phyloP scores from a whole-genome alignment of 2,888 invertebrate genomes.

The Zootermopsis nevadensis region DNA sequence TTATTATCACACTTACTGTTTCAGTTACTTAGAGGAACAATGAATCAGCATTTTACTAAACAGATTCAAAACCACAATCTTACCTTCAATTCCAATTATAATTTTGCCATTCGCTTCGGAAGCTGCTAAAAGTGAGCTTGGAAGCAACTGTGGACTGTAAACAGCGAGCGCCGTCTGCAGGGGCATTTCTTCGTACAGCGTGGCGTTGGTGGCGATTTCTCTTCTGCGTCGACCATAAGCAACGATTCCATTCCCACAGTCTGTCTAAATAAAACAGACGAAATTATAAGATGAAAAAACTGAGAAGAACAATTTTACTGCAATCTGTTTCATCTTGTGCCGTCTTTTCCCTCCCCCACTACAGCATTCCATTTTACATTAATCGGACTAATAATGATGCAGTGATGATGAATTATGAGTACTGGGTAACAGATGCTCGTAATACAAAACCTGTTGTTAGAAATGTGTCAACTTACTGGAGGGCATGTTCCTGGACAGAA shows the following conservation, averaged over 20 bases:
- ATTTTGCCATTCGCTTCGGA: slow-evolving; percentile 43
- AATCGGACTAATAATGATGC: too few relatives aligned
- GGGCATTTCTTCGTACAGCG: slow-evolving; percentile 47
- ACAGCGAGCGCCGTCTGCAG: slow-evolving; percentile 45
- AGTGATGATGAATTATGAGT: too few relatives aligned
- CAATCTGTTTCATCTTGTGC: too few relatives aligned
- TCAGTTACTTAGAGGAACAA: too few relatives aligned
- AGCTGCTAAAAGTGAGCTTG: slow-evolving; percentile 36
- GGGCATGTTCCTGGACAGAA: slow-evolving; percentile 81
- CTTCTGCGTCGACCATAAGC: slow-evolving; percentile 61
- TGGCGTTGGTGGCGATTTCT: slow-evolving; percentile 48
- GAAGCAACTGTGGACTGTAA: slow-evolving; percentile 33
- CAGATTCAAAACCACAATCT: too few relatives aligned
- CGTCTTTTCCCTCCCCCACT: too few relatives aligned
- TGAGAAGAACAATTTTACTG: too few relatives aligned
- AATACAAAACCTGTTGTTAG: too few relatives aligned
- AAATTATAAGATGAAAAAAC: neutral
- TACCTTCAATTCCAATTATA: slow-evolving; percentile 19
- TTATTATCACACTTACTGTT: too few relatives aligned
- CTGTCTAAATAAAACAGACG: neutral
- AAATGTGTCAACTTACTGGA: slow-evolving; percentile 64
- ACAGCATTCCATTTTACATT: too few relatives aligned
- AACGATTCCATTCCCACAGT: slow-evolving; percentile 62
- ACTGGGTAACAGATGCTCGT: too few relatives aligned
- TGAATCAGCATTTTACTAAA: too few relatives aligned